phyloP scores from a whole-genome alignment of 2,888 invertebrate species.

The Heliconius ismenius region DNA sequence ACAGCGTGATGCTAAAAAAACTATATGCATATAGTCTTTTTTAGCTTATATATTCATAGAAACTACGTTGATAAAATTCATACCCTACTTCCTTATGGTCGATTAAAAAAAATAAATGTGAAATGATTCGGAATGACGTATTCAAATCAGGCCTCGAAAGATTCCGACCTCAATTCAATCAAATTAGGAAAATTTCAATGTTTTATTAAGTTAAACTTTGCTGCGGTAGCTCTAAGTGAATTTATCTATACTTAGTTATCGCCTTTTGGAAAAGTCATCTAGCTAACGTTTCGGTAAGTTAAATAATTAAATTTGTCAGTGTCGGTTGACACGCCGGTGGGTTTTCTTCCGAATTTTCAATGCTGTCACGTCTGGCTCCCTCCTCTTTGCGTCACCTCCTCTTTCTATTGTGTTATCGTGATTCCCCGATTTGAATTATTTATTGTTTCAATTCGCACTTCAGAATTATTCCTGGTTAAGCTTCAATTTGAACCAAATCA shows the following conservation, averaged over 20 bases:
- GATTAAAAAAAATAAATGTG: conserved; percentile 48
- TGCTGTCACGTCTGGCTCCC: conserved; percentile 72
- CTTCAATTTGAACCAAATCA: conserved; percentile 37
- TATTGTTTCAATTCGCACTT: conserved; percentile 76
- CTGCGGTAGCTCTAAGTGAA: conserved; percentile 79
- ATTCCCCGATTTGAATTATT: conserved; percentile 79
- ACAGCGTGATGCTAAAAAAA: too few species aligned
- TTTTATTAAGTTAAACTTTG: conserved; percentile 81
- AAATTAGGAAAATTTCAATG: conserved; percentile 79
- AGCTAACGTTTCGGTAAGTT: conserved; percentile 80
- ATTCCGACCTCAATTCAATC: conserved; percentile 73
- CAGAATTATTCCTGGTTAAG: conserved; percentile 45
- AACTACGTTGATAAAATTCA: not conserved
- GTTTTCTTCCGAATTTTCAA: conserved; percentile 74
- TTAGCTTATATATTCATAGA: not conserved
- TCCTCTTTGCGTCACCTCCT: conserved; percentile 44
- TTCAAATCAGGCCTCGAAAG: conserved; percentile 71
- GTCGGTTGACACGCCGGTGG: conserved; percentile 78
- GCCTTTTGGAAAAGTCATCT: conserved; percentile 78
- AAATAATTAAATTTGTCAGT: conserved; percentile 81
- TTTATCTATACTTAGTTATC: conserved; percentile 82
- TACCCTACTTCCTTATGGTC: conserved; percentile 9
- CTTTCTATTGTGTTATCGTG: conserved; percentile 72
- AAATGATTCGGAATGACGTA: conserved; percentile 75
- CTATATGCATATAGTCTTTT: too few species aligned